Conservation (phyloP, 64 coral and sea anemone species). For the Dendronephthya gigantea region DNA sequence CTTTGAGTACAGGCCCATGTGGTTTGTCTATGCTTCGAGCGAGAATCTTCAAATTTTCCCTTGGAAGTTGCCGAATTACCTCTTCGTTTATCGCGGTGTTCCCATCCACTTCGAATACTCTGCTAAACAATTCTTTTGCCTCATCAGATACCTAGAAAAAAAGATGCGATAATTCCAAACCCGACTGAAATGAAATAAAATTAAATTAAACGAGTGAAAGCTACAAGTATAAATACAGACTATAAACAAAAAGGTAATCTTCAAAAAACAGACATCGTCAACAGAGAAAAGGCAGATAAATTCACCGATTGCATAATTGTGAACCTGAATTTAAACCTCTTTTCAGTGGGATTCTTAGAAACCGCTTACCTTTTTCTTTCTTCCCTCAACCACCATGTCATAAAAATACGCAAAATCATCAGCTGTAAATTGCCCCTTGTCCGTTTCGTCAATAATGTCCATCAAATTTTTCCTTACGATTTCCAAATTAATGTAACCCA, state of each 20-base stretch:
- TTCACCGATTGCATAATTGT: no score
- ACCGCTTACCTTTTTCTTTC: not conserved
- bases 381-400: not conserved
- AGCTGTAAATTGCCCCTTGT: not conserved
- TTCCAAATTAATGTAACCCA: conserved; percentile 85
- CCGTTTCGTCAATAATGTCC: not conserved
- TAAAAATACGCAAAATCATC: not conserved
- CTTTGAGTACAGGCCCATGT: conserved; percentile 58
- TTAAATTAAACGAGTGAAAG: no score
- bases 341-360: no score
- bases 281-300: no score
- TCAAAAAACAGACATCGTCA: no score
- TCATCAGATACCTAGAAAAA: not conserved
- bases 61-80: conserved; percentile 39
- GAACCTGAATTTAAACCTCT: no score
- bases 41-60: conserved; percentile 56
- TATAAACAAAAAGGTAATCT: no score
- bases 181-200: no score
- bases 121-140: conserved; percentile 37
- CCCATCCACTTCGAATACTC: conserved; percentile 23
- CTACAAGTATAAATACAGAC: no score
- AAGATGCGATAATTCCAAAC: not conserved
- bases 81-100: conserved; percentile 47
- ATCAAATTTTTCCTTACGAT: conserved; percentile 42
- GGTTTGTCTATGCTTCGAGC: conserved; percentile 67